Conservation (phyloP, 2,113 vertebrate genomes). For the Indri indri region DNA sequence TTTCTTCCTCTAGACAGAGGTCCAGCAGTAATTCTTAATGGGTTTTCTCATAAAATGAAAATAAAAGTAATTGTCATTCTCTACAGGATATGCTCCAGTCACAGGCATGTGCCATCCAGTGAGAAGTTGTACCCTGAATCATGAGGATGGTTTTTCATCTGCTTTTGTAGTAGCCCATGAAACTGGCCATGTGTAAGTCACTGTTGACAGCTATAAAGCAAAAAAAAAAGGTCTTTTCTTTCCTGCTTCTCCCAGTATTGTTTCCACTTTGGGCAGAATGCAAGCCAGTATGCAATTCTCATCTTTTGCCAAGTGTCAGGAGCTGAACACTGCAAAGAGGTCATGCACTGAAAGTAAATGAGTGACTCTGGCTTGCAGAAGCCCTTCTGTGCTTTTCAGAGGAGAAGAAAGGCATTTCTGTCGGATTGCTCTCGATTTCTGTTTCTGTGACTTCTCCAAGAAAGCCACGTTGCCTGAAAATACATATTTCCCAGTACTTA, state of each 20-base stretch:
- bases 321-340: background rate
- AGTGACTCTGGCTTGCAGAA: background rate
- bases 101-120: conserved; percentile 99
- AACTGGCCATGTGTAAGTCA: conserved; percentile 98
- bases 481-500: background rate
- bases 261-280: background rate
- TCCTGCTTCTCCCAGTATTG: background rate
- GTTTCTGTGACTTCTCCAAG: background rate
- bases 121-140: conserved; percentile 98
- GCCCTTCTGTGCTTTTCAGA: background rate
- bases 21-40: conserved; percentile 42
- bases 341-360: conserved; percentile 37
- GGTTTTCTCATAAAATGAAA: conserved; percentile 32
- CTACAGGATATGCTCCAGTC: conserved; percentile 95
- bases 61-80: conserved; percentile 69
- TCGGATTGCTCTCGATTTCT: background rate
- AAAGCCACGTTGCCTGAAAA: background rate
- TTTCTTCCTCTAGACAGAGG: background rate
- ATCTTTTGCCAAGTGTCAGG: conserved; percentile 1
- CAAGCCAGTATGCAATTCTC: background rate
- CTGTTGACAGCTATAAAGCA: background rate
- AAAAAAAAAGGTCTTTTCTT: background rate
- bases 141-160: conserved; percentile 98
- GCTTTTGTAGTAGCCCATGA: conserved; percentile 99
- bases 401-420: background rate